Conservation (phyloP, 2,888 invertebrate genomes). For the Drosophila anomelani region DNA sequence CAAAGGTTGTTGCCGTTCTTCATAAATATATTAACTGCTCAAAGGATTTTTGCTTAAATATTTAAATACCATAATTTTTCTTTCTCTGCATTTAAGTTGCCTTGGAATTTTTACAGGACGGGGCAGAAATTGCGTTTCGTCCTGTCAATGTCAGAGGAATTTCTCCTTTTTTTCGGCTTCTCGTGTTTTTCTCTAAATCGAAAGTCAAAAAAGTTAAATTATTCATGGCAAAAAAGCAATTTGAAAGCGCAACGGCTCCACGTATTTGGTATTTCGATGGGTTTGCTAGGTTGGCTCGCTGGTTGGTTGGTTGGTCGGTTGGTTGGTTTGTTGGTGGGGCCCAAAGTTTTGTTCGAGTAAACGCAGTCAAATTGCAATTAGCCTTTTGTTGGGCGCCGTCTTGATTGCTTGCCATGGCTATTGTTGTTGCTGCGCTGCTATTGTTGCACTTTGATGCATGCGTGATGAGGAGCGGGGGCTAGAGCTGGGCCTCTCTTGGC, state of each 20-base stretch:
- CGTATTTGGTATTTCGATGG: conserved; percentile 17
- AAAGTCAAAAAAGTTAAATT: conserved; percentile 79
- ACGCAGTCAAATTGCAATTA: conserved; percentile 80
- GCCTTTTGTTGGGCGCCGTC: conserved; percentile 72
- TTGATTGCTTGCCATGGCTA: conserved; percentile 36
- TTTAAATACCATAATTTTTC: not conserved
- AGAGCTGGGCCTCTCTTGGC: conserved; percentile 24
- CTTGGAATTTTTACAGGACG: conserved; percentile 30
- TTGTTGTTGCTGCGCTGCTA: conserved; percentile 13
- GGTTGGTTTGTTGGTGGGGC: not conserved
- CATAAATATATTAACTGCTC: not conserved
- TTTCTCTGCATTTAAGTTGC: conserved; percentile 21
- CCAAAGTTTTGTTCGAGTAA: conserved; percentile 54
- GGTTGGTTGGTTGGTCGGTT: not conserved
- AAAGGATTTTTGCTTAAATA: not conserved
- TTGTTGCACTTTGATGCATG: conserved; percentile 76
- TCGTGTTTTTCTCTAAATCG: conserved; percentile 70
- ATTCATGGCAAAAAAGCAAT: conserved; percentile 76
- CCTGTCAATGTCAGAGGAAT: conserved; percentile 73
- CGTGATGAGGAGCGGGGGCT: conserved; percentile 54
- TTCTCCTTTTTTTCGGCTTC: conserved; percentile 48
- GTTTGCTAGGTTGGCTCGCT: not conserved
- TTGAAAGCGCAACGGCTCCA: conserved; percentile 48
- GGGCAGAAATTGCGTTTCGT: conserved; percentile 72
- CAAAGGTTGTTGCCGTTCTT: too few relatives aligned